Conservation (phyloP, 2,888 invertebrate genomes). For the Sialis lutaria region DNA sequence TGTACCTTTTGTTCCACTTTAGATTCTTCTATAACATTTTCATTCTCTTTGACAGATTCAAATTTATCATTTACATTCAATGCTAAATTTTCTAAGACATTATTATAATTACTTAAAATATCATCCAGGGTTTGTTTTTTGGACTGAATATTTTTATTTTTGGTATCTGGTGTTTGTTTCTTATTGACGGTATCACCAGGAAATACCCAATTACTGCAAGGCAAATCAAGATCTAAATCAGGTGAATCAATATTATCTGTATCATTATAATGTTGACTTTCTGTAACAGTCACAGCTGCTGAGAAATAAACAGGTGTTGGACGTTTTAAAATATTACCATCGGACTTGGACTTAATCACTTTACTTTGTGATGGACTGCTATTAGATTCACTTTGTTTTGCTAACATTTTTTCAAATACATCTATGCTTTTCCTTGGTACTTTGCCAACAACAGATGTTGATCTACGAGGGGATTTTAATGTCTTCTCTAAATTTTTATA, state of each 20-base stretch:
- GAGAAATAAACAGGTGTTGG: background rate
- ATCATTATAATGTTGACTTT: background rate
- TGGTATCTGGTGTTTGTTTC: too few relatives aligned
- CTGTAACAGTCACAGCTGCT: background rate
- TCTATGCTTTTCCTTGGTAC: conserved; percentile 23
- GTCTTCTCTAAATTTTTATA: conserved; percentile 23
- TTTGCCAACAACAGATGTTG: conserved; percentile 19
- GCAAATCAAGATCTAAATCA: too few relatives aligned
- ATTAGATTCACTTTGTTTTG: background rate
- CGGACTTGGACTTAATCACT: background rate
- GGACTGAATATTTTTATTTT: too few relatives aligned
- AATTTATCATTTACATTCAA: too few relatives aligned
- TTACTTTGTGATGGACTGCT: background rate
- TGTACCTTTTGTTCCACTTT: too few relatives aligned
- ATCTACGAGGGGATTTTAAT: conserved; percentile 18
- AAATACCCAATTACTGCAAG: too few relatives aligned
- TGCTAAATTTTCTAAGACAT: too few relatives aligned
- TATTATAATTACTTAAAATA: too few relatives aligned
- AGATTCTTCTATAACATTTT: too few relatives aligned
- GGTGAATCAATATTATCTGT: background rate
- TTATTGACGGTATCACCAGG: too few relatives aligned
- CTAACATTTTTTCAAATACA: conserved; percentile 22
- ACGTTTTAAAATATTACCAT: background rate
- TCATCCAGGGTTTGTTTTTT: too few relatives aligned
- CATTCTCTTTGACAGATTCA: too few relatives aligned